phyloP scores from a whole-genome alignment of 2,888 invertebrate genomes.

The Proisotoma minuta region DNA sequence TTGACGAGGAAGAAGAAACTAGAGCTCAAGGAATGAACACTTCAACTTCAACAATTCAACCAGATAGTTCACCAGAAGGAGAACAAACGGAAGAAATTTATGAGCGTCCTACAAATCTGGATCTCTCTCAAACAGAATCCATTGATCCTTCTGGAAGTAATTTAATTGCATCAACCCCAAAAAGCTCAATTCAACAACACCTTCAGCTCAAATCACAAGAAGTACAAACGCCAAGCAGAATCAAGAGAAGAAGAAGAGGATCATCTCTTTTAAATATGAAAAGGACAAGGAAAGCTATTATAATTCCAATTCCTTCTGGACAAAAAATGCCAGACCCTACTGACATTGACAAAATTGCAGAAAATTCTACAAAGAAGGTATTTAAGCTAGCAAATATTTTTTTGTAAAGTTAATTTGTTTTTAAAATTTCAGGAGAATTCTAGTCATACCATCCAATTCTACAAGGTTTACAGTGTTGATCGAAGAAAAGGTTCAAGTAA shows the following conservation, averaged over 20 bases:
- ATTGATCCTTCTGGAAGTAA: constrained; percentile 1
- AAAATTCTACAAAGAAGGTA: constrained; percentile 11
- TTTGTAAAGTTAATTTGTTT: neutral
- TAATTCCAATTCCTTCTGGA: constrained; percentile 32
- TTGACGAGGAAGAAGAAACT: neutral
- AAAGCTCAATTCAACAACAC: constrained; percentile 14
- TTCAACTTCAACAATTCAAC: neutral
- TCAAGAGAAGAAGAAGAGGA: constrained; percentile 35
- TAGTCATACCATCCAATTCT: constrained; percentile 34
- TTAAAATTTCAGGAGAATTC: neutral
- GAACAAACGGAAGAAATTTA: constrained; percentile 4
- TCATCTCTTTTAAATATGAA: constrained; percentile 34
- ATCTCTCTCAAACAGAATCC: constrained; percentile 5
- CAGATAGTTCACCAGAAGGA: neutral
- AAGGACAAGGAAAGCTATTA: constrained; percentile 31
- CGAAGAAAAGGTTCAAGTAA: constrained; percentile 21
- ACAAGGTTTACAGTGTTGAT: constrained; percentile 35
- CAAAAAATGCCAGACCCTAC: constrained; percentile 30
- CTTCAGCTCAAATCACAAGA: constrained; percentile 32
- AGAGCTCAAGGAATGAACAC: neutral
- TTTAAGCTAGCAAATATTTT: neutral
- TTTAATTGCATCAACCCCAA: constrained; percentile 13
- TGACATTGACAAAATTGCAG: constrained; percentile 24
- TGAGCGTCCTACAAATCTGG: neutral
- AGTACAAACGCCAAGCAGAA: constrained; percentile 30